Evolutionary conservation across 2,888 invertebrate genomes (phyloP), one percentile per base, ranked within the genome.

Genomic region (Drosophila infuscata): DNA sequence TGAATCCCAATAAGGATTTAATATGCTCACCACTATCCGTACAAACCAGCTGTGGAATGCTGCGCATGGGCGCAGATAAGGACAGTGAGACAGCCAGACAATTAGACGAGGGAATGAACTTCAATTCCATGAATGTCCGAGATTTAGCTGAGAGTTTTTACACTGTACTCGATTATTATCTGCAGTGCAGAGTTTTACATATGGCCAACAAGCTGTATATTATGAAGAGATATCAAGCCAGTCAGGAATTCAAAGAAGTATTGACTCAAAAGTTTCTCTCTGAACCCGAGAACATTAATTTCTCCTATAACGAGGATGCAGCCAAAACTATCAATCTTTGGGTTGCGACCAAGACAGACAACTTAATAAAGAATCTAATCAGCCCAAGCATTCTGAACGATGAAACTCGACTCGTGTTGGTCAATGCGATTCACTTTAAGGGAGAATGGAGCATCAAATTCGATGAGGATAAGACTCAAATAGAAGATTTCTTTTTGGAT

Each of bases 401-500:
- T 0, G 80, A 92, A 2, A 96, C 96, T 9, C 93, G 95, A 35
- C 91, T 97, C 71, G 95, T 97, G 6, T 94, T 97, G 3, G 94
- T 97, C 4, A 97, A 97, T 91, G 97, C 97, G 3, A 94, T 97
- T 33, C 96, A 97, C 91, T 97, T 97, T 93, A 97, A 97, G 93
- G 96, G 96, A 17, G 93, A 94, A 33, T 97, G 97, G 97, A 92
- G 94, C 46, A 91, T 94, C 33, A 94, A 95, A 87, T 98, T 98
- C 88, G 85, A 95, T 35, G 87, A 93, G 3, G 76, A 78, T 0
- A 25, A 81, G 3, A 98, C 97, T 0, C 74, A 62, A 4, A 93
- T 94, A 0, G 94, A 94, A 68, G 94, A 95, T 1, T 98, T 98
- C 94, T 94, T 95, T 84, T 70, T 95, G 11, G 94, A 94, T 57